These are phyloP conservation scores for Notoglanidium macrostoma DNA, from an alignment of 2,797 vertebrate genomes.

Conservation along the genomic window DNA sequence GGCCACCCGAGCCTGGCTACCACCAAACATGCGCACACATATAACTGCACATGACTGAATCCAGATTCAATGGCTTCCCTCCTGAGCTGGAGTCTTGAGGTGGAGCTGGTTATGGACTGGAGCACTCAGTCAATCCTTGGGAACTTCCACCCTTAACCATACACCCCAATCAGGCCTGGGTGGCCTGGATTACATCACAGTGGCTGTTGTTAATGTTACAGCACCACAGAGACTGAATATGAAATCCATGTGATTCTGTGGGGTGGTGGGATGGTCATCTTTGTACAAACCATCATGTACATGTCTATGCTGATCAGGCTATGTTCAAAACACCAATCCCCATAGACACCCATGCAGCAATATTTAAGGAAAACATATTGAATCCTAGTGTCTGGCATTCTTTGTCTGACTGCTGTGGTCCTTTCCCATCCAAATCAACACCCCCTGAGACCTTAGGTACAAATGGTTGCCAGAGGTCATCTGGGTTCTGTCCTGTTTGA, in stretches of 20 bases:
- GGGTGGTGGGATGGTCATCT: slow-evolving; percentile 7
- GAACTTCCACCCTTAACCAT: slow-evolving; percentile 68
- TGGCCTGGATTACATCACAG: slow-evolving; percentile 73
- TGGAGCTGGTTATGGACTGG: slow-evolving; percentile 33
- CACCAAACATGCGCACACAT: slow-evolving; percentile 20
- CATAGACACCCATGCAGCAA: slow-evolving; percentile 16
- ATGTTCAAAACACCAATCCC: slow-evolving; percentile 16
- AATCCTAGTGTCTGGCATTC: slow-evolving; percentile 3
- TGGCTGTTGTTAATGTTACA: slow-evolving; percentile 65
- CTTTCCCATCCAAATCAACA: slow-evolving; percentile 33
- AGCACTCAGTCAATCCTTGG: slow-evolving; percentile 56
- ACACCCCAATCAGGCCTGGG: slow-evolving; percentile 72
- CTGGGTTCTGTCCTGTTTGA: slow-evolving; percentile 61
- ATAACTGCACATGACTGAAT: slow-evolving; percentile 51
- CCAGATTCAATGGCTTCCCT: slow-evolving; percentile 54
- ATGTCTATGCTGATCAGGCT: slow-evolving; percentile 27
- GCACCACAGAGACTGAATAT: slow-evolving; percentile 61
- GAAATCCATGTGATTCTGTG: slow-evolving; percentile 50
- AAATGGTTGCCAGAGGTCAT: slow-evolving; percentile 54
- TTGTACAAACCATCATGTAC: slow-evolving; percentile 16
- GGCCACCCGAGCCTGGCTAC: slow-evolving; percentile 28
- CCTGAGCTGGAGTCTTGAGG: slow-evolving; percentile 34
- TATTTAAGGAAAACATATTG: slow-evolving; percentile 24
- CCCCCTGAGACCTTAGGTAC: slow-evolving; percentile 34
- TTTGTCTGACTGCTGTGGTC: slow-evolving; percentile 26